phyloP scores from a whole-genome alignment of 2,797 vertebrate species.

The Naso thynnoides region DNA sequence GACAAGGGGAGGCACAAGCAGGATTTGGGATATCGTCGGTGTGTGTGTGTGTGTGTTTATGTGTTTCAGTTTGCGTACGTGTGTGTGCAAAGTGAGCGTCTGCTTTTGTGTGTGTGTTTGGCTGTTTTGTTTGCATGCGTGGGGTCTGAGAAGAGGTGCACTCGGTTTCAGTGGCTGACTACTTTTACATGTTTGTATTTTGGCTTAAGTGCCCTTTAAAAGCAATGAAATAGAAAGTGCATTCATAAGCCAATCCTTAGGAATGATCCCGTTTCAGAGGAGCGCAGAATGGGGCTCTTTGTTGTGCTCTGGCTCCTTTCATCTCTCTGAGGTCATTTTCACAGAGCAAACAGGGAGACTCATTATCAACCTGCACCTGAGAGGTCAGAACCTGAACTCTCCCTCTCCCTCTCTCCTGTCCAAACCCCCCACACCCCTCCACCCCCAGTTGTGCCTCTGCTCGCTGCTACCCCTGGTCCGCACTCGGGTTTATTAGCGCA shows the following conservation, averaged over 20 bases:
- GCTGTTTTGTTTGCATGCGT: conserved; percentile 83
- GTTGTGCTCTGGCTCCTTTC: conserved; percentile 88
- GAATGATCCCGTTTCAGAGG: conserved; percentile 87
- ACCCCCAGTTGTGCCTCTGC: conserved; percentile 55
- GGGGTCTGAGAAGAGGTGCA: conserved; percentile 68
- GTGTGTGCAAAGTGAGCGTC: conserved; percentile 44
- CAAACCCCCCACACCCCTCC: conserved; percentile 33
- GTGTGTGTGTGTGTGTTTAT: conserved; percentile 63
- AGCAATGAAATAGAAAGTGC: conserved; percentile 84
- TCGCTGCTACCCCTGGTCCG: conserved; percentile 84
- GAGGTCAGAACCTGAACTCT: conserved; percentile 93
- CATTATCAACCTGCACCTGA: conserved; percentile 99
- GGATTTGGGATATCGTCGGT: conserved; percentile 90
- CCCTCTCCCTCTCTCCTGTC: conserved; percentile 72
- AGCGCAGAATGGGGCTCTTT: conserved; percentile 94
- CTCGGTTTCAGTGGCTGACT: conserved; percentile 69
- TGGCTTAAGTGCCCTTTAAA: conserved; percentile 87
- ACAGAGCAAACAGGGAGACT: conserved; percentile 92
- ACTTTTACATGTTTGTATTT: conserved; percentile 87
- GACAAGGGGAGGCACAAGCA: conserved; percentile 87
- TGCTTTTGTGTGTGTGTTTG: conserved; percentile 64
- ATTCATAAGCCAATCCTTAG: conserved; percentile 84
- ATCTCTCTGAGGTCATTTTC: conserved; percentile 91
- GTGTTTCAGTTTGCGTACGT: conserved; percentile 79
- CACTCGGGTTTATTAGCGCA: conserved; percentile 98